Evolutionary conservation across 2,797 vertebrate genomes (phyloP), one percentile per base, ranked within the genome.

Genomic region (Alcedo quadribrachys): DNA sequence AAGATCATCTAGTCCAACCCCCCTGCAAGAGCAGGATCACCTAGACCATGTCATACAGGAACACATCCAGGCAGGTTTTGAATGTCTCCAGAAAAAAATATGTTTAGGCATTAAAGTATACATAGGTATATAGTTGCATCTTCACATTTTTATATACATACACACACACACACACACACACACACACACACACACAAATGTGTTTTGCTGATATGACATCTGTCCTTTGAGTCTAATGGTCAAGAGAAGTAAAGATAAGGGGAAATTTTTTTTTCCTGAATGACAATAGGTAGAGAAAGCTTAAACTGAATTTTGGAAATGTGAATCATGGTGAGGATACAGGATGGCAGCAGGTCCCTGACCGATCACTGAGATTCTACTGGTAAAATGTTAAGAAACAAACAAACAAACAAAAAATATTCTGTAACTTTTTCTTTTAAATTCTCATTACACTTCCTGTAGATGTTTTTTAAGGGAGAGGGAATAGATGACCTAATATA

Each of bases 161-260:
- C 1, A 65, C 0, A 57, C 2, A 27, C 3, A 33, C 8, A 53
- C 25, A 35, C 10, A 28, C 37, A 65, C 0, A 55, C 1, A 25
- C 37, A 22, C 1, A 65, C 0, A 57, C 2, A 27, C 3, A 33
- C 8, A 53, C 25, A 37, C 11, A 28, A 37, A 37, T 37, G 37
- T 7, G 30, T 35, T 55, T 28, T 61, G 71, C 25, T 21, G 2
- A 61, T 33, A 60, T 4, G 8, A 58, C 8, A 40, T 37, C 16
- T 40, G 15, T 46, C 13, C 13, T 81, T 79, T 58, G 40, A 71
- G 25, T 58, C 12, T 45, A 67, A 35, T 33, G 6, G 13, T 58
- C 20, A 32, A 51, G 24, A 71, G n/a, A 75, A 80, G 63, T 53
- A 65, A 65, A 82, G 9, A 2, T 7, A 1, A 79, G 7, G 16